Conservation (phyloP, 1,140 invertebrate species). For the Cryptotermes secundus region DNA sequence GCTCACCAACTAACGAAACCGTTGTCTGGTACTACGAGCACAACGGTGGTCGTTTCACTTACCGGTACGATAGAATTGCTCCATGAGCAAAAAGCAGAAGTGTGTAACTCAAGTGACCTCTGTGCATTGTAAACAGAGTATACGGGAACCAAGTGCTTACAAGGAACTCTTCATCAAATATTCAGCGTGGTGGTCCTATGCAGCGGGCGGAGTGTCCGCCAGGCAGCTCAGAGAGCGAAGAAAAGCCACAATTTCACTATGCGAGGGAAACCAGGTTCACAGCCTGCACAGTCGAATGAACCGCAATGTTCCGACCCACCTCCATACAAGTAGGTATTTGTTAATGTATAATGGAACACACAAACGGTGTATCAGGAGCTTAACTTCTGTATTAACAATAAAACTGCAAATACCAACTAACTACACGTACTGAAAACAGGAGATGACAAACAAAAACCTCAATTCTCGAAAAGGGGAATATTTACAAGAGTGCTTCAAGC, state of each 20-base stretch:
- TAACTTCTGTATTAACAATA: background rate
- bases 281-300: background rate
- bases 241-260: conserved; percentile 6
- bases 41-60: too few relatives aligned
- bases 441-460: background rate
- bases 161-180: background rate
- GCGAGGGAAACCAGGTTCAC: background rate
- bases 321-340: background rate
- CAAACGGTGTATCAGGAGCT: background rate
- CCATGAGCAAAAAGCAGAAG: too few relatives aligned
- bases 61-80: too few relatives aligned
- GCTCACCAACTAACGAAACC: too few relatives aligned
- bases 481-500: too few relatives aligned
- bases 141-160: background rate
- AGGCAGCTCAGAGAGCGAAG: background rate
- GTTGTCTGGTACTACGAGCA: too few relatives aligned
- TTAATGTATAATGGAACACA: background rate
- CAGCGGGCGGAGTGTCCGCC: background rate
- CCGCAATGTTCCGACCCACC: background rate
- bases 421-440: background rate
- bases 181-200: background rate
- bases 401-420: background rate
- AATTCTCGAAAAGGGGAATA: background rate
- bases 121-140: background rate
- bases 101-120: too few relatives aligned